Percentiles rank a stretch among this genome's conserved stretches.
Conservation (phyloP, 1,140 invertebrate species). For the Cheumatopsyche charites region DNA sequence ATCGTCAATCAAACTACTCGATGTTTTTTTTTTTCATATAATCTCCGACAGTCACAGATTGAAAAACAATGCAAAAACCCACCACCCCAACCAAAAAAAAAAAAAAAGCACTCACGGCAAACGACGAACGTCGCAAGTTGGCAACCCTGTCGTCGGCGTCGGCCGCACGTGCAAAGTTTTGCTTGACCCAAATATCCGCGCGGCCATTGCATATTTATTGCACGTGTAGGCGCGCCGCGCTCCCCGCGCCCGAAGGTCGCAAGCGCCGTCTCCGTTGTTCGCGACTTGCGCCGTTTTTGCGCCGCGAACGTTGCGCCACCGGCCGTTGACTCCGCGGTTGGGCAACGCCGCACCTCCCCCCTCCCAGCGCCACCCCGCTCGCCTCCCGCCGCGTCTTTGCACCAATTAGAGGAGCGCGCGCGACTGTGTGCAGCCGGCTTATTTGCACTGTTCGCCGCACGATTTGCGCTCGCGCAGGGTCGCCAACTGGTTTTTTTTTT, state of each 20-base stretch:
- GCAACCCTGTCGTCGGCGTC: constrained; percentile 32
- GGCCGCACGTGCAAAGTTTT: constrained; percentile 49
- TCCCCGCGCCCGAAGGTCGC: constrained; percentile 14
- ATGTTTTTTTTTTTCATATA: too few relatives aligned
- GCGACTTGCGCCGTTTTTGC: constrained; percentile 24
- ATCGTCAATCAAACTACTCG: too few relatives aligned
- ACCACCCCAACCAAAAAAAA: too few relatives aligned
- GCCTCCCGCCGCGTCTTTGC: not conserved
- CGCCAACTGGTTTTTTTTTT: too few relatives aligned
- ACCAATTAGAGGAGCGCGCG: not conserved
- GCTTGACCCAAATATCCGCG: constrained; percentile 48
- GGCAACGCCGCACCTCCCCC: constrained; percentile 6
- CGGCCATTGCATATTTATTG: constrained; percentile 50
- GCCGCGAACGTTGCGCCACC: constrained; percentile 33
- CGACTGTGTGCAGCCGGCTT: not conserved
- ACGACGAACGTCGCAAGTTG: too few relatives aligned
- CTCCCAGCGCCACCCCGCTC: not conserved
- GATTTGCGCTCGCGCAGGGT: not conserved
- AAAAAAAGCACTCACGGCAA: too few relatives aligned
- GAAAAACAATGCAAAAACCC: too few relatives aligned
- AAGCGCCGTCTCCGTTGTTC: constrained; percentile 25
- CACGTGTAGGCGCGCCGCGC: constrained; percentile 44
- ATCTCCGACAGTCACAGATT: too few relatives aligned
- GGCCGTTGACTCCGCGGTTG: constrained; percentile 37
- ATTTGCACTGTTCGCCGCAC: not conserved